Evolutionary conservation across 2,888 invertebrate species (phyloP).

Genomic region (Laothoe populi): DNA sequence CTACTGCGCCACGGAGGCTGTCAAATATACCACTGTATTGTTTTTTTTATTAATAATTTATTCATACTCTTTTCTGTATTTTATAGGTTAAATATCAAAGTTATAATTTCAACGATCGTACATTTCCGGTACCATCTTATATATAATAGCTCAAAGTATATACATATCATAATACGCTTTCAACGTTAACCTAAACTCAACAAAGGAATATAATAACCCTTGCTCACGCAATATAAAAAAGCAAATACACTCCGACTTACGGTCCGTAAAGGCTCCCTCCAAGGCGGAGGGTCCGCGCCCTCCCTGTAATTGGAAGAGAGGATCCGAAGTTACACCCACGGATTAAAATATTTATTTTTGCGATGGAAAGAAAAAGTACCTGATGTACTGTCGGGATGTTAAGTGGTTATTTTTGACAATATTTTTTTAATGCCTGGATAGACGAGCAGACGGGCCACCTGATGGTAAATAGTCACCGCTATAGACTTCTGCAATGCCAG

Average conservation of each 20-base stretch:
- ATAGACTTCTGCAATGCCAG: no score
- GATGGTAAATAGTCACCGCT: no score
- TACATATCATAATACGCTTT: background rate
- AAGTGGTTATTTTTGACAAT: background rate
- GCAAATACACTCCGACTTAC: conserved; percentile 3
- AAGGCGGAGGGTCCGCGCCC: conserved; percentile 42
- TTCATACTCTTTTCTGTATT: no score
- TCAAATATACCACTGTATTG: no score
- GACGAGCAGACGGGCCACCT: no score
- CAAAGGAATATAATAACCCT: conserved; percentile 4
- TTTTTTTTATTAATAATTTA: no score
- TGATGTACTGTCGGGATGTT: conserved; percentile 44
- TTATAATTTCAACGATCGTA: no score
- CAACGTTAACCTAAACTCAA: background rate
- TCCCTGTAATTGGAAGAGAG: conserved; percentile 60
- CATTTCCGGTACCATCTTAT: no score
- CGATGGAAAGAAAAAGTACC: conserved; percentile 70
- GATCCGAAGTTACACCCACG: conserved; percentile 60
- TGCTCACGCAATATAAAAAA: conserved; percentile 8
- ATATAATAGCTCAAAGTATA: no score
- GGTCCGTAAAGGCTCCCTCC: conserved; percentile 33
- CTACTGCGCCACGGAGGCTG: no score
- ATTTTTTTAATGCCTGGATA: background rate
- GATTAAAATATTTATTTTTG: conserved; percentile 82
- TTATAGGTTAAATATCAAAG: no score